Base-by-base conservation (phyloP, 2,888 invertebrate genomes). In the Caenorhabditis plicata region DNA sequence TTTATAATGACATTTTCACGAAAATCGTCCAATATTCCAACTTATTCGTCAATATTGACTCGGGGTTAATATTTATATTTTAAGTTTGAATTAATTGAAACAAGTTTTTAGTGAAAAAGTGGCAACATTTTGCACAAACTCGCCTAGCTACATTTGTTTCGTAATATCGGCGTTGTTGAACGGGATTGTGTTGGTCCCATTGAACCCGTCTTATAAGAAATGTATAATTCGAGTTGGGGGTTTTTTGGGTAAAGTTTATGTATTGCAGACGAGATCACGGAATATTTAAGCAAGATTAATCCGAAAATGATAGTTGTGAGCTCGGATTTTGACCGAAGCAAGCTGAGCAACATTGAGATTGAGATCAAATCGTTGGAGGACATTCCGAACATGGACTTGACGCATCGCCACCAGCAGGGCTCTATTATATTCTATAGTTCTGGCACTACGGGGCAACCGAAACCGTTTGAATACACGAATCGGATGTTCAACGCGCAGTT, bases 391-490 rank as follows among this genome's bases (percentile, higher is more conserved):
- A 27, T 3, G 15, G 41, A 26, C n/a, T n/a, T n/a, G n/a, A n/a
- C n/a, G n/a, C n/a, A n/a, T n/a, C n/a, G n/a, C n/a, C n/a, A n/a
- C n/a, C n/a, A n/a, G n/a, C n/a, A n/a, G n/a, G n/a, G n/a, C n/a
- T 66, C 57, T 17, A 48, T 74, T 20, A 42, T 74, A 3, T 74
- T 75, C 48, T 75, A 70, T 51, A 72, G 71, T 13, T 75, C 75
- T 9, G 75, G 75, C 3, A 74, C 75, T 1, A 74, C 75, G 0
- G 74, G 75, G 0, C 60, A 64, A 9, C 71, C 75, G 17, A 75
- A 74, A 44, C 68, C 60, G 4, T 65, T 72, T 32, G 32, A 40
- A 4, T 61, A 70, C 33, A 51, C 53, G 35, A 70, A 74, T 20
- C 38, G 52, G 8, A 38, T 58, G 17, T 46, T 75, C 8, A 52